A percentile compares a stretch with the other conserved stretches of the same genome.
phyloP scores from a whole-genome alignment of 2,113 vertebrate species.

The Myotis brandtii region DNA sequence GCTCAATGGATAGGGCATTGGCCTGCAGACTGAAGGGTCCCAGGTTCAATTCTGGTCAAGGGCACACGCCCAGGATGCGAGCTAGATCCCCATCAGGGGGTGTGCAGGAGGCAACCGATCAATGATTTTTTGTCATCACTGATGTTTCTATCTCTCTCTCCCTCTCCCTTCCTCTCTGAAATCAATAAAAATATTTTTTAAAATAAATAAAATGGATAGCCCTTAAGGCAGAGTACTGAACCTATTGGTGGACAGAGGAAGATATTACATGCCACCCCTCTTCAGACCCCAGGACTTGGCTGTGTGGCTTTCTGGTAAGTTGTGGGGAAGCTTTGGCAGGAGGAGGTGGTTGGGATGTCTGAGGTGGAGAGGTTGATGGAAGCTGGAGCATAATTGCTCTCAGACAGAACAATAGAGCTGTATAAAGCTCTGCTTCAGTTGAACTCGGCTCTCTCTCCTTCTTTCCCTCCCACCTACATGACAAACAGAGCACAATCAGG shows the following conservation, averaged over 20 bases:
- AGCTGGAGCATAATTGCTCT: constrained; percentile 54
- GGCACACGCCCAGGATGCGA: too few relatives aligned
- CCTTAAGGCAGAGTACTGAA: background rate
- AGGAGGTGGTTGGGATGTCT: constrained; percentile 13
- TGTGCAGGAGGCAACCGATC: too few relatives aligned
- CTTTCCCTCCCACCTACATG: constrained; percentile 73
- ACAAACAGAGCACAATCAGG: constrained; percentile 74
- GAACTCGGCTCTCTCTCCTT: constrained; percentile 45
- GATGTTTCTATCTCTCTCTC: too few relatives aligned
- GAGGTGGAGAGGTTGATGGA: constrained; percentile 52
- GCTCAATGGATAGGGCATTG: too few relatives aligned
- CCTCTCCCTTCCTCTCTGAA: too few relatives aligned
- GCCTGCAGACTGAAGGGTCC: too few relatives aligned
- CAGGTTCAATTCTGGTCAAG: too few relatives aligned
- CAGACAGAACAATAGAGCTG: constrained; percentile 74
- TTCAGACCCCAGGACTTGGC: background rate
- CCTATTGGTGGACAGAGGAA: background rate
- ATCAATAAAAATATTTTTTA: background rate
- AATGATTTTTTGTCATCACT: too few relatives aligned
- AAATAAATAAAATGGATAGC: background rate
- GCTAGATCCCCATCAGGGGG: too few relatives aligned
- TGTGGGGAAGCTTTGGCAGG: background rate
- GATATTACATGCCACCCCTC: too few relatives aligned
- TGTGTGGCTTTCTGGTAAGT: background rate
- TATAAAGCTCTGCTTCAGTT: constrained; percentile 70